Evolutionary conservation across 2,113 vertebrate species (phyloP).

Genomic region (Pampusana beccarii): DNA sequence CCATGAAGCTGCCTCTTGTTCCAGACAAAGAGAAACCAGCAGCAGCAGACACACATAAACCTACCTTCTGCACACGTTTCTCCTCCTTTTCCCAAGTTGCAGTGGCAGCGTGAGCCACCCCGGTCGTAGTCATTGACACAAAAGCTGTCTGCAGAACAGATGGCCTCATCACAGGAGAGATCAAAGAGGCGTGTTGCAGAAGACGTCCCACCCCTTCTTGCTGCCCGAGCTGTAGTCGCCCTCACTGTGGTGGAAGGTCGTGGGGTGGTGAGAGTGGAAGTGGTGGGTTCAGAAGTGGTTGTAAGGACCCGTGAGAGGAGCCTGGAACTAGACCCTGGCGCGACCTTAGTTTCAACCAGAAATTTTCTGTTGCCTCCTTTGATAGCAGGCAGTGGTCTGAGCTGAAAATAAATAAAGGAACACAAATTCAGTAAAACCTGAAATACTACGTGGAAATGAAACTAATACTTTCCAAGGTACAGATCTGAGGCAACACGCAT

Average conservation of each 20-base stretch:
- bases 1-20: background rate
- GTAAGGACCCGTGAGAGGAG: slow-evolving; percentile 49
- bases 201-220: slow-evolving; percentile 9
- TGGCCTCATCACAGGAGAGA: slow-evolving; percentile 83
- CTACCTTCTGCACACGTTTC: slow-evolving; percentile 85
- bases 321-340: slow-evolving; percentile 67
- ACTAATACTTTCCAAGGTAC: background rate
- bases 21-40: background rate
- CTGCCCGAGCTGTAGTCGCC: background rate
- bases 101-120: slow-evolving; percentile 90
- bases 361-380: slow-evolving; percentile 78
- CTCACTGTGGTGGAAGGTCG: background rate
- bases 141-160: slow-evolving; percentile 90
- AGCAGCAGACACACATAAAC: background rate
- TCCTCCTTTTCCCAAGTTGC: slow-evolving; percentile 88
- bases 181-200: slow-evolving; percentile 73
- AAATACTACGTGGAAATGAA: background rate
- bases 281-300: slow-evolving; percentile 35
- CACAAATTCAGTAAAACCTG: background rate
- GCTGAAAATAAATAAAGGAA: slow-evolving; percentile 66
- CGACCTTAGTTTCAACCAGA: slow-evolving; percentile 77
- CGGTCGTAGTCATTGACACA: slow-evolving; percentile 86
- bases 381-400: slow-evolving; percentile 82
- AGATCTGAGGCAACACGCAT: background rate
- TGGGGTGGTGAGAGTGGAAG: background rate